These are phyloP conservation scores for Melanotaenia pygmaea DNA, from an alignment of 2,797 vertebrate species.

Conservation along the genomic window DNA sequence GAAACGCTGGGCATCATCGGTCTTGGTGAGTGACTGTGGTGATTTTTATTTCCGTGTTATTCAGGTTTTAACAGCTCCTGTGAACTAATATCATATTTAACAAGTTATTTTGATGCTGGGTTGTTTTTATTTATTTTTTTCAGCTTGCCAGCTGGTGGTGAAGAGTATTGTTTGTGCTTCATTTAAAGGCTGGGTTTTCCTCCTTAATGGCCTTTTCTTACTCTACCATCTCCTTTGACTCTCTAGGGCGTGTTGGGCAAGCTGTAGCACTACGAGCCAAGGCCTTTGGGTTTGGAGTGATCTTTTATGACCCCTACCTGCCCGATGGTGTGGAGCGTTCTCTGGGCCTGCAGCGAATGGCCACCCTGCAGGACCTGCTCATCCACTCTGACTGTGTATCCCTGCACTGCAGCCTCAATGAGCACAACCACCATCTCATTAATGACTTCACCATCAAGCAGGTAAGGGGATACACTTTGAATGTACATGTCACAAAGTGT, in stretches of 20 bases:
- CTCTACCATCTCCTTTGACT: not conserved
- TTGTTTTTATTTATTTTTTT: not conserved
- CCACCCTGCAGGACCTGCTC: slow-evolving; percentile 90
- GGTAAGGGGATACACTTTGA: slow-evolving; percentile 62
- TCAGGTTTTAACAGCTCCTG: not conserved
- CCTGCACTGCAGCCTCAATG: slow-evolving; percentile 92
- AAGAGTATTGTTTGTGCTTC: not conserved
- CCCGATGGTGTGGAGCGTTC: slow-evolving; percentile 91
- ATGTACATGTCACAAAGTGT: not conserved
- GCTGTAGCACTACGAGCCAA: slow-evolving; percentile 92
- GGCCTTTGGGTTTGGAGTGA: slow-evolving; percentile 90
- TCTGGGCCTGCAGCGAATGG: slow-evolving; percentile 90
- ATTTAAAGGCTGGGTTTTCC: not conserved
- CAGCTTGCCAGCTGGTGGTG: not conserved
- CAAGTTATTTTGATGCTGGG: no score
- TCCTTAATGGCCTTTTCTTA: not conserved
- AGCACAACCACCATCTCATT: slow-evolving; percentile 95
- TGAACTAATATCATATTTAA: not conserved
- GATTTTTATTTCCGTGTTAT: not conserved
- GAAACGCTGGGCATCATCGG: slow-evolving; percentile 92
- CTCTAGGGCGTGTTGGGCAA: slow-evolving; percentile 89
- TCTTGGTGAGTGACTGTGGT: slow-evolving; percentile 80
- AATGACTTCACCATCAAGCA: slow-evolving; percentile 96
- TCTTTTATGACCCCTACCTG: slow-evolving; percentile 93
- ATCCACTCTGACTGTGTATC: slow-evolving; percentile 93